These are phyloP conservation scores for Liodrosophila aerea DNA, from an alignment of 2,888 invertebrate species.

Conservation along the genomic window DNA sequence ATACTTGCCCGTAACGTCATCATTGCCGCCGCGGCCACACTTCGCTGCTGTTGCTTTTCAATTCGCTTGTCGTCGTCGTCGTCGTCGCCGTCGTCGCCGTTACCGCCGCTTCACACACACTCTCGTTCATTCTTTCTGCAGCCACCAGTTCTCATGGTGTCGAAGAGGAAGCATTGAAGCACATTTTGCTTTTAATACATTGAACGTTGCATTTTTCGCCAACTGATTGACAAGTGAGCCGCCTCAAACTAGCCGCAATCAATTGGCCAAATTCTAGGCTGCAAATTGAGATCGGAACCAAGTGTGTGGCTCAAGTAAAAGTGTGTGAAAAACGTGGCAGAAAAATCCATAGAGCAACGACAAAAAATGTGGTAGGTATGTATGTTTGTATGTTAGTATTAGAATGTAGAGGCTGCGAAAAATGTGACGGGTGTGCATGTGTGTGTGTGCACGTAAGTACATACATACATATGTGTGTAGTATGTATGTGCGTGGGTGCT, in stretches of 20 bases:
- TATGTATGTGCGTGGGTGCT: constrained; percentile 57
- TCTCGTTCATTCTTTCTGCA: constrained; percentile 72
- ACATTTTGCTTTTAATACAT: constrained; percentile 60
- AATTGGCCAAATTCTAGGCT: constrained; percentile 53
- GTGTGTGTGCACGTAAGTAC: constrained; percentile 9
- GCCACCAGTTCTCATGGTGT: constrained; percentile 71
- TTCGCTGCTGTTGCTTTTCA: constrained; percentile 73
- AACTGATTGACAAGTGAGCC: constrained; percentile 29
- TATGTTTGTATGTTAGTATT: constrained; percentile 41
- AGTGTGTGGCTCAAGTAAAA: constrained; percentile 46
- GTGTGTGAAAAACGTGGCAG: constrained; percentile 72
- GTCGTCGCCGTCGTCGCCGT: constrained; percentile 29
- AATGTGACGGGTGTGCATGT: constrained; percentile 42
- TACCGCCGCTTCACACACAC: constrained; percentile 23
- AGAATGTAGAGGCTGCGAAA: constrained; percentile 51
- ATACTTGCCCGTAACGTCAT: constrained; percentile 50
- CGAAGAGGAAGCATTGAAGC: constrained; percentile 65
- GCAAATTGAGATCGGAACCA: constrained; percentile 46
- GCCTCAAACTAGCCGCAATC: constrained; percentile 38
- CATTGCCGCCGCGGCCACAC: constrained; percentile 46
- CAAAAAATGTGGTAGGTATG: constrained; percentile 69
- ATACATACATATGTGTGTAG: constrained; percentile 3
- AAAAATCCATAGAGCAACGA: constrained; percentile 67
- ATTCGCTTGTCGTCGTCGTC: constrained; percentile 61
- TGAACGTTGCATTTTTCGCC: constrained; percentile 42